Percentiles rank a stretch among this genome's conserved stretches.
Evolutionary conservation across 2,113 vertebrate genomes (phyloP).

Genomic region (Vidua macroura): DNA sequence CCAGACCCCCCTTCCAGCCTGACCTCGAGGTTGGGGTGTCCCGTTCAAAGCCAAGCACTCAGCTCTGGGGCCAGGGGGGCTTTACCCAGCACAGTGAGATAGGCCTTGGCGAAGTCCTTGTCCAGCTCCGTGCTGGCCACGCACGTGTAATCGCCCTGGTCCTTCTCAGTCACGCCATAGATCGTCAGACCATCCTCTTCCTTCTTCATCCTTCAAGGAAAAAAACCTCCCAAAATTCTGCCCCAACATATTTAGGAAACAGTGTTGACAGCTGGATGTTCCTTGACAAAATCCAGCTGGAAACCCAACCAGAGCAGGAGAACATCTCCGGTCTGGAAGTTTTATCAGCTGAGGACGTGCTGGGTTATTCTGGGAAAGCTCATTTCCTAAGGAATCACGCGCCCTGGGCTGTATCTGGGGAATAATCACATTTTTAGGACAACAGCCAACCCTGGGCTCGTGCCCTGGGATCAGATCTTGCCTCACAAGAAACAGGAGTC

Average conservation of each 20-base stretch:
- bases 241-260: neutral
- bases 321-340: neutral
- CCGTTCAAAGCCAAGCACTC: neutral
- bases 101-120: constrained; percentile 85
- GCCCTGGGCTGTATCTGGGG: neutral
- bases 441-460: neutral
- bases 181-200: constrained; percentile 87
- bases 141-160: constrained; percentile 90
- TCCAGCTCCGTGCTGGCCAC: constrained; percentile 89
- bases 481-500: neutral
- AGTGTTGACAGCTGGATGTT: neutral
- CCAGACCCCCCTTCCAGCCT: neutral
- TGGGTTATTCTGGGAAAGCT: constrained; percentile 3
- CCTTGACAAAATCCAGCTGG: neutral
- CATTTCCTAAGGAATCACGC: neutral
- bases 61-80: neutral
- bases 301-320: neutral
- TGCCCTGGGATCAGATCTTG: neutral
- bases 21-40: neutral
- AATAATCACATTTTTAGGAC: neutral
- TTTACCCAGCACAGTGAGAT: constrained; percentile 91
- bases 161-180: constrained; percentile 81
- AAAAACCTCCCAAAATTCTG: neutral
- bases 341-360: neutral
- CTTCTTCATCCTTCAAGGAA: constrained; percentile 81